These are phyloP conservation scores for Galendromus occidentalis DNA, from an alignment of 1,140 invertebrate genomes.

Conservation along the genomic window DNA sequence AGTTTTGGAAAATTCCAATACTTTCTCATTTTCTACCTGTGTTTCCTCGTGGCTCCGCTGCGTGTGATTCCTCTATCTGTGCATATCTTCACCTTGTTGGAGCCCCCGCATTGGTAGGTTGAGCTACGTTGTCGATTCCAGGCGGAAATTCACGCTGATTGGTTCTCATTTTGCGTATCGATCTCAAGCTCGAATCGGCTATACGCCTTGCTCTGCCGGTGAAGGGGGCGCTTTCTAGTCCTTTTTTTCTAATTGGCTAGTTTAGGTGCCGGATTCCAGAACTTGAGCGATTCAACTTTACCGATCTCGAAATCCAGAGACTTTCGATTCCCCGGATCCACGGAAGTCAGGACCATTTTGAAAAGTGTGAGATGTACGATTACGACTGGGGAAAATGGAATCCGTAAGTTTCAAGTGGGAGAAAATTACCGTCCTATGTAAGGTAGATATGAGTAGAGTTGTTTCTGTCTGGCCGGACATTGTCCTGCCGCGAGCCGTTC, in stretches of 20 bases:
- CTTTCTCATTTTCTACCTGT: constrained; percentile 1
- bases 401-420: background rate
- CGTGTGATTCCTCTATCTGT: constrained; percentile 2
- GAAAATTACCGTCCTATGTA: background rate
- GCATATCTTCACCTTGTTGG: background rate
- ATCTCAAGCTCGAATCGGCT: too few species aligned
- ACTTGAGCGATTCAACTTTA: background rate
- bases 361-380: background rate
- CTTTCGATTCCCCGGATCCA: background rate
- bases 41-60: background rate
- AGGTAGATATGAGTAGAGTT: background rate
- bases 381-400: background rate
- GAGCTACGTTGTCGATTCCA: too few species aligned
- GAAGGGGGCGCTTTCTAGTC: too few species aligned
- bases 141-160: too few species aligned
- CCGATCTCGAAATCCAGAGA: background rate
- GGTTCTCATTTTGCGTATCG: too few species aligned
- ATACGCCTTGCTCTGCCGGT: too few species aligned
- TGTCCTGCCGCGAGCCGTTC: too few species aligned
- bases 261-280: constrained; percentile 1
- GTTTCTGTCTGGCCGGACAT: too few species aligned
- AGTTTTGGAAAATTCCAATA: constrained; percentile 4
- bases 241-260: background rate
- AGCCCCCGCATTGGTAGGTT: background rate
- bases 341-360: background rate